Base-by-base conservation (phyloP, 2,888 invertebrate genomes). In the Ferdinandea cuprea region DNA sequence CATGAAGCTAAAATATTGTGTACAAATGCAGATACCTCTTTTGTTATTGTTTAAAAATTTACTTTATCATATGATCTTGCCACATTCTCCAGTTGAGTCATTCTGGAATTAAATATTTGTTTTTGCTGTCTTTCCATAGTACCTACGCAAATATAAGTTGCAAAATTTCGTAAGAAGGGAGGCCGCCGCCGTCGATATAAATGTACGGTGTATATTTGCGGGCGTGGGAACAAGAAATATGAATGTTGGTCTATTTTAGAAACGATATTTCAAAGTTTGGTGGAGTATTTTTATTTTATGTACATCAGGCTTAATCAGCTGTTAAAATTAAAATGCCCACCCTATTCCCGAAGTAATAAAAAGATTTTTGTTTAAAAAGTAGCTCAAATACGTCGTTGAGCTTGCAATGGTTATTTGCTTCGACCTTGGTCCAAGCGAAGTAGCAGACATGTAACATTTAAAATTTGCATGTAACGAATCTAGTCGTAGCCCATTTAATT, bases 81-180 rank as follows among this genome's bases (percentile, higher is more conserved):
- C 15, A 35, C 13, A 68, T 68, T 68, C 54, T 68, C 68, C 68
- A 56, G 44, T 35, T 56, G 68, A 68, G 52, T 68, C 54, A 68
- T 44, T 54, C 25, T 44, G 32, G 42, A 59, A 17, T 30, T 42
- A 28, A 28, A 7, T 17, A 15, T 48, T 15, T 19, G 25, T 25
- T 25, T 25, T 25, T 25, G 5, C 5, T 35, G 2, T 28, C 58
- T 21, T 17, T 42, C 58, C 6, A 9, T 2, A 25, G 25, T 25
- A 25, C 25, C 3, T 25, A 25, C 3, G 6, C 8, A 40, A n/a
- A 19, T 19, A 35, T 19, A 54, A 21, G 54, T 37, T 54, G 25
- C 17, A 13, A 35, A 21, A 40, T 54, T 54, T 54, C 54, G n/a
- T 37, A 54, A 54, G 54, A 54, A 54, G 19, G 54, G 54, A 54